Evolutionary conservation across 2,888 invertebrate species (phyloP).

Genomic region (Agonopterix alstromeriana): DNA sequence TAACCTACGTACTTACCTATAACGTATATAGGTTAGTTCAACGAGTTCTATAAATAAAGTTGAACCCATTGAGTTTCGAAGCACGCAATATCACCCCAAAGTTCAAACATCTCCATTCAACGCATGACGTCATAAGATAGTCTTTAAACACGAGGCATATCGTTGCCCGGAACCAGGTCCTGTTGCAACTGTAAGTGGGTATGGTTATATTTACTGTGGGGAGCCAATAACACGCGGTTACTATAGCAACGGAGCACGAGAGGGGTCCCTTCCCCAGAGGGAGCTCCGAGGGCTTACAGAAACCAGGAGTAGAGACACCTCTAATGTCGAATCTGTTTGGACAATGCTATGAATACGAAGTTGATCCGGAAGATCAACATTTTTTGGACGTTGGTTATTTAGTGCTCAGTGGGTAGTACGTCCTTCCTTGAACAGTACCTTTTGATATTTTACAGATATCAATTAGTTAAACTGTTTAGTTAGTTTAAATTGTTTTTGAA

Average conservation of each 20-base stretch:
- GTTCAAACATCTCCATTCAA: conserved; percentile 6
- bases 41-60: too few relatives aligned
- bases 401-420: conserved; percentile 30
- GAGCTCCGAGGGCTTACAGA: conserved; percentile 41
- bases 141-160: conserved; percentile 12
- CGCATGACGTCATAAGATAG: conserved; percentile 12
- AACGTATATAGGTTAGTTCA: too few relatives aligned
- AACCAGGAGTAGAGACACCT: conserved; percentile 56
- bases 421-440: conserved; percentile 21
- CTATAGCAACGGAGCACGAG: conserved; percentile 53
- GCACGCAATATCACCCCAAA: not conserved
- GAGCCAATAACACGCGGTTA: conserved; percentile 68
- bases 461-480: conserved; percentile 23
- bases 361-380: conserved; percentile 19
- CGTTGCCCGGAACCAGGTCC: conserved; percentile 26
- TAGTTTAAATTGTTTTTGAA: too few relatives aligned
- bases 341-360: conserved; percentile 8
- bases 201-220: conserved; percentile 49
- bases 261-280: conserved; percentile 52
- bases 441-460: conserved; percentile 24
- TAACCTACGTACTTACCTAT: too few relatives aligned
- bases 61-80: too few relatives aligned
- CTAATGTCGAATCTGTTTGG: conserved; percentile 28
- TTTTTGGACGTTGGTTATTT: conserved; percentile 34
- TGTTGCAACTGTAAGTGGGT: conserved; percentile 26